Percentiles rank a stretch among this genome's conserved stretches.
These are phyloP conservation scores for Sturnus vulgaris DNA, from an alignment of 2,113 vertebrate species.

Conservation along the genomic window DNA sequence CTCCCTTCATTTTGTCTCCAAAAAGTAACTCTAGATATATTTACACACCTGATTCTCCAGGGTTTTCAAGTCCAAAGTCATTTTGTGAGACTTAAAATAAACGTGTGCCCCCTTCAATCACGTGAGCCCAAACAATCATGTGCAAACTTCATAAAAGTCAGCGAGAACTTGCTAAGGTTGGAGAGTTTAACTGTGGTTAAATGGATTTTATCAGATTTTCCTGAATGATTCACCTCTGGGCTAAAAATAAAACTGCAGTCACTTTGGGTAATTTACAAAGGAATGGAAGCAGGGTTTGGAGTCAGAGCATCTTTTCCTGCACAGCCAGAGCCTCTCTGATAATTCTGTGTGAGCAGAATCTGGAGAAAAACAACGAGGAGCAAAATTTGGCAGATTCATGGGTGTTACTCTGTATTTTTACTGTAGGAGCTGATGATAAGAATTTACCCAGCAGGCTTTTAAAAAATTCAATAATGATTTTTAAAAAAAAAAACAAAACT, in stretches of 20 bases:
- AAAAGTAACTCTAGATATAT: fast-evolving
- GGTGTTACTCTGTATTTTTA: not conserved
- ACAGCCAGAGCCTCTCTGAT: not conserved
- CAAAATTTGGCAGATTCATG: not conserved
- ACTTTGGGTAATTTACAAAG: not conserved
- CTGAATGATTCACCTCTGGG: conserved; percentile 13
- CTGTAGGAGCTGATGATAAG: not conserved
- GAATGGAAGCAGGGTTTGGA: not conserved
- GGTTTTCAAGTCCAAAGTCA: not conserved
- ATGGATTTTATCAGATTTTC: conserved; percentile 44
- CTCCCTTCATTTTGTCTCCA: not conserved
- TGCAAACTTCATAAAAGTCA: conserved; percentile 9
- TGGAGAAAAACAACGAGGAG: not conserved
- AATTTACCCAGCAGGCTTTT: not conserved
- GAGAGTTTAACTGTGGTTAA: not conserved
- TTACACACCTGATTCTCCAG: not conserved
- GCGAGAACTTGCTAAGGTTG: not conserved
- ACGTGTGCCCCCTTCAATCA: not conserved
- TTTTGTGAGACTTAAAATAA: not conserved
- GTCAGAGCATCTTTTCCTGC: conserved; percentile 2
- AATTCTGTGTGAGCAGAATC: not conserved
- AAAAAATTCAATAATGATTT: conserved; percentile 9
- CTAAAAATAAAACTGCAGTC: conserved; percentile 45
- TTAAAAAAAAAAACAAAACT: not conserved
- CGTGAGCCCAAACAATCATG: not conserved